Base-by-base conservation (phyloP, 2,113 vertebrate genomes). In the Pagrus major region DNA sequence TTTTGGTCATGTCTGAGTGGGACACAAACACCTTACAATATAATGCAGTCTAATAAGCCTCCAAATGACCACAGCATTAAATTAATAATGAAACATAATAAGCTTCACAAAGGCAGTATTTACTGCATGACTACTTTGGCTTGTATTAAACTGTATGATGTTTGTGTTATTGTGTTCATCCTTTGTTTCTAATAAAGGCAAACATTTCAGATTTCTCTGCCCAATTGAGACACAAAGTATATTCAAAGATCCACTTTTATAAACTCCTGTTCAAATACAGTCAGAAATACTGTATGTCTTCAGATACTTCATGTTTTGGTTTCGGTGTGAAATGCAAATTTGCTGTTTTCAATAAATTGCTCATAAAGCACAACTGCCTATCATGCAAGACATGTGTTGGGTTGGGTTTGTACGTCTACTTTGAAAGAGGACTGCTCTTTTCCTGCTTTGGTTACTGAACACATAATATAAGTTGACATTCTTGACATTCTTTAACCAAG, bases 331-430 rank as follows among this genome's bases (percentile, higher is more conserved):
- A 63, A 72, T 72, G 42, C 73, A 78, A 73, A 56, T 69, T 80
- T 68, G 33, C 51, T 81, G 63, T 80, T 86, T 87, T 81, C 37
- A 88, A 85, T 83, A 86, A 80, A 86, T 16, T 71, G 9, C 46
- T 51, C 47, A 51, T 61, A 31, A 58, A 74, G 31, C 63, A 59
- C 14, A 46, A 25, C 39, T 63, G 31, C 16, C 39, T 71, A 8
- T 56, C 6, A 41, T 46, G 18, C 1, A 6, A 78, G 46, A 66
- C 49, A 54, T 18, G 6, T 63, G 6, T 9, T 10, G 44, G 39
- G 41, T 67, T 74, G 29, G 11, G 29, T 60, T 60, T 73, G 7
- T 41, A 25, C 6, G 7, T 33, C 6, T 47, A 21, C 37, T 58
- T 47, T 56, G 3, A 42, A 59, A 33, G 6, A 33, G 61, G 21